Percentiles rank a stretch among this genome's conserved stretches.
phyloP scores from a whole-genome alignment of 2,113 vertebrate species.

The Ictalurus punctatus region DNA sequence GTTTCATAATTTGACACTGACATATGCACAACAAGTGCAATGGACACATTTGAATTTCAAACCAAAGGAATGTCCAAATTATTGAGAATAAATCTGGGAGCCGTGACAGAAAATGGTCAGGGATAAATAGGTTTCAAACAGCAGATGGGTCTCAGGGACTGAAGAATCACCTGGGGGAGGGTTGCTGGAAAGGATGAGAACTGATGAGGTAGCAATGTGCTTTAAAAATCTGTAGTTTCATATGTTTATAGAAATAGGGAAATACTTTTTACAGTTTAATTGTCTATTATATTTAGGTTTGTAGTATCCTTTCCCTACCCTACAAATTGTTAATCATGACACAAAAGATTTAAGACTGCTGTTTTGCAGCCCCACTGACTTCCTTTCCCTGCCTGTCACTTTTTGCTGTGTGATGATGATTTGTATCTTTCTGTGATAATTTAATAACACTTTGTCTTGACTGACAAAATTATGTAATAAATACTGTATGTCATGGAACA shows the following conservation, averaged over 20 bases:
- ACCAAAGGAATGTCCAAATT: slow-evolving; percentile 41
- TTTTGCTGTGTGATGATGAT: background rate
- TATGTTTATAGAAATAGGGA: background rate
- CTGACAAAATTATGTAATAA: background rate
- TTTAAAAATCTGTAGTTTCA: background rate
- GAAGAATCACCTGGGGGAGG: slow-evolving; percentile 36
- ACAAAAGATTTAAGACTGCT: background rate
- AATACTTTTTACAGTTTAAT: slow-evolving; percentile 2
- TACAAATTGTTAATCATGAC: background rate
- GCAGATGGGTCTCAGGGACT: slow-evolving; percentile 59
- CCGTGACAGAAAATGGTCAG: slow-evolving; percentile 59
- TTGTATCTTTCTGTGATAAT: background rate
- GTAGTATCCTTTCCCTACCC: background rate
- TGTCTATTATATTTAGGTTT: background rate
- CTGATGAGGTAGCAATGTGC: slow-evolving; percentile 17
- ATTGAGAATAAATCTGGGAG: slow-evolving; percentile 54
- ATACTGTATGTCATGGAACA: background rate
- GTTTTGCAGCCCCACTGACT: background rate
- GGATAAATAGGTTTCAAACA: slow-evolving; percentile 62
- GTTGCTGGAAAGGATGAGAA: background rate
- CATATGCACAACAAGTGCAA: slow-evolving; percentile 27
- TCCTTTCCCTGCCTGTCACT: background rate
- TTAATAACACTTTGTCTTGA: background rate
- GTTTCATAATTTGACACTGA: slow-evolving; percentile 35
- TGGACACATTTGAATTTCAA: slow-evolving; percentile 42